Evolutionary conservation across 2,888 invertebrate species (phyloP), one percentile per base, ranked within the genome.

Genomic region (Acleris cristana): DNA sequence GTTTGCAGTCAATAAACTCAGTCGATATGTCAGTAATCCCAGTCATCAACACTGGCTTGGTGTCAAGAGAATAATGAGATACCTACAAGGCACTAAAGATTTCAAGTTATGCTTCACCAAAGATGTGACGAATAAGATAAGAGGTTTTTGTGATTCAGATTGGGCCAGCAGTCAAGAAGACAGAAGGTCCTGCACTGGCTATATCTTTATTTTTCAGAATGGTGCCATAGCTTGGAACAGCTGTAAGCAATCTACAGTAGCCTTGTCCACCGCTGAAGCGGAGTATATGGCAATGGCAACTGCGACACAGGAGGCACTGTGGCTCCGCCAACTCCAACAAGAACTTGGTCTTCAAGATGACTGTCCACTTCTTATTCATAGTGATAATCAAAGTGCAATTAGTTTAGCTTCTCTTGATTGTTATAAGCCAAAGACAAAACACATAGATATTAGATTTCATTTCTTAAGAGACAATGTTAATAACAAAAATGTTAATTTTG

Each of bases 211-310:
- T 2, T 70, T 72, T 64, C 69, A 73, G 67, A 72, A 71, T 19
- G 74, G 63, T 26, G 49, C 73, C 2, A 65, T 74, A 12, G 63
- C 67, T 10, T 75, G 73, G 73, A 64, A 55, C 21, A 73, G 72
- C 1, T 69, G 59, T 19, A 71, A 62, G 2, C 73, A 76, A 53
- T 71, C 61, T 21, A 74, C 75, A 3, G 70, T 76, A 23, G 75
- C 74, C 21, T 65, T 75, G 7, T 76, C 75, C 4, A 75, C 72
- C 6, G 74, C 73, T 0, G 74, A 77, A 34, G 76, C 76, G 16
- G 76, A 77, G 53, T 76, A 78, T 51, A 77, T 77, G 75, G 69
- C 76, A 2, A 23, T 77, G 12, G 65, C 76, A 26, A 26, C 26
- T 26, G 7, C 26, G 7, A 67, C 48, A 53, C 72, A 72, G 26